Evolutionary conservation across 2,888 invertebrate genomes (phyloP).

Genomic region (Scrobipalpa atriplicella): DNA sequence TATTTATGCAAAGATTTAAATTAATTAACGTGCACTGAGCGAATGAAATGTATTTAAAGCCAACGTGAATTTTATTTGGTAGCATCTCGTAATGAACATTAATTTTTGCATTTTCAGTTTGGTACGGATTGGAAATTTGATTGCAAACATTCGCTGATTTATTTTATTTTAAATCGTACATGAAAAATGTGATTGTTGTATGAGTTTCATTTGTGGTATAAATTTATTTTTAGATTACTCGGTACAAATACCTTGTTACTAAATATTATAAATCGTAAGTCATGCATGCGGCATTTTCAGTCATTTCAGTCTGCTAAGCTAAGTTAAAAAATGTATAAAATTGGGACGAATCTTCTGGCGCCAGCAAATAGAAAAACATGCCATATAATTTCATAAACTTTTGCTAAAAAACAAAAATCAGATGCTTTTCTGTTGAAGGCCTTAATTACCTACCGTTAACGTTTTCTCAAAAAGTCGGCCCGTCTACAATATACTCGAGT

Average conservation of each 20-base stretch:
- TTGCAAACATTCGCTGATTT: not conserved
- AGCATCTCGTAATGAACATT: constrained; percentile 15
- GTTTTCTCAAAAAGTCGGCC: not conserved
- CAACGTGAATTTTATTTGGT: constrained; percentile 7
- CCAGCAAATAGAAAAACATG: no score
- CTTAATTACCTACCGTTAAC: not conserved
- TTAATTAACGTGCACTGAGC: constrained; percentile 39
- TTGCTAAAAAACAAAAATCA: no score
- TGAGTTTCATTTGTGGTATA: no score
- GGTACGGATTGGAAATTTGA: constrained; percentile 13
- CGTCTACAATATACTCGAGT: constrained; percentile 30
- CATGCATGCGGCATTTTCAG: no score
- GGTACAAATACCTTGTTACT: no score
- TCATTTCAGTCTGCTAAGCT: no score
- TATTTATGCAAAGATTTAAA: constrained; percentile 47
- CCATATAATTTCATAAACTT: no score
- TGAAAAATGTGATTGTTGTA: no score
- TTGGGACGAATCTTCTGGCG: no score
- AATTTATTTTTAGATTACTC: no score
- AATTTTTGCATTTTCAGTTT: constrained; percentile 13
- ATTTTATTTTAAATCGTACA: not conserved
- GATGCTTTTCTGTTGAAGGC: not conserved
- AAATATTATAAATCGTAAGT: no score
- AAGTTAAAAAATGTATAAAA: no score
- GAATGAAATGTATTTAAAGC: constrained; percentile 30